Evolutionary conservation across 1,140 invertebrate genomes (phyloP).

Genomic region (Heliconius himera): DNA sequence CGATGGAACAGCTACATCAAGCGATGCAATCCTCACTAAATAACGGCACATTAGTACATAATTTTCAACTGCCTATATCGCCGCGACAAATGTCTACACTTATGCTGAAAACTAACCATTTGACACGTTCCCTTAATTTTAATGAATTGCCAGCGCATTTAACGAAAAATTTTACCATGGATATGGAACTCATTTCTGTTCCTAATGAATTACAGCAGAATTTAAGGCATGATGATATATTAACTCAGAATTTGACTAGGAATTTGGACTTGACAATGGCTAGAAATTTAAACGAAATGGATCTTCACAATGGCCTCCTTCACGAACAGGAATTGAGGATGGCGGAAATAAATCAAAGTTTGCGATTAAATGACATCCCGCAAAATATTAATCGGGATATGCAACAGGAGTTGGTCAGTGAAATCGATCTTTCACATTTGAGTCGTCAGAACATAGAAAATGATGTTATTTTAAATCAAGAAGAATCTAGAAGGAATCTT

Average conservation of each 20-base stretch:
- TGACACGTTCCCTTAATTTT: slow-evolving; percentile 59
- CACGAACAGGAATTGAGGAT: slow-evolving; percentile 52
- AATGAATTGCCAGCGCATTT: slow-evolving; percentile 63
- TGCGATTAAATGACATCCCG: slow-evolving; percentile 51
- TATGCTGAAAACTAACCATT: slow-evolving; percentile 69
- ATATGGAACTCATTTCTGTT: slow-evolving; percentile 54
- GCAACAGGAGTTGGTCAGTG: slow-evolving; percentile 54
- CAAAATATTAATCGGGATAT: slow-evolving; percentile 51
- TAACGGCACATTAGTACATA: slow-evolving; percentile 58
- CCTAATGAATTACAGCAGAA: slow-evolving; percentile 55
- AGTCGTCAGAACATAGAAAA: slow-evolving; percentile 57
- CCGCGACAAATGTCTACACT: slow-evolving; percentile 72
- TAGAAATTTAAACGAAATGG: slow-evolving; percentile 58
- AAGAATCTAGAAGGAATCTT: slow-evolving; percentile 48
- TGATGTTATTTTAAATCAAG: slow-evolving; percentile 47
- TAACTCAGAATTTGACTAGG: slow-evolving; percentile 51
- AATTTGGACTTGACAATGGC: slow-evolving; percentile 57
- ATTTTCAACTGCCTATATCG: slow-evolving; percentile 69
- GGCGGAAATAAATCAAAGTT: slow-evolving; percentile 45
- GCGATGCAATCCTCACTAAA: slow-evolving; percentile 66
- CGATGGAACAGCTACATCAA: slow-evolving; percentile 73
- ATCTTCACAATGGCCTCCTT: slow-evolving; percentile 58
- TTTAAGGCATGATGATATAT: slow-evolving; percentile 52
- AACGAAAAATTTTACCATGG: slow-evolving; percentile 52
- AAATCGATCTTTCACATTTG: slow-evolving; percentile 58